Base-by-base conservation (phyloP, 2,113 vertebrate genomes). In the Pterocles orientalis region DNA sequence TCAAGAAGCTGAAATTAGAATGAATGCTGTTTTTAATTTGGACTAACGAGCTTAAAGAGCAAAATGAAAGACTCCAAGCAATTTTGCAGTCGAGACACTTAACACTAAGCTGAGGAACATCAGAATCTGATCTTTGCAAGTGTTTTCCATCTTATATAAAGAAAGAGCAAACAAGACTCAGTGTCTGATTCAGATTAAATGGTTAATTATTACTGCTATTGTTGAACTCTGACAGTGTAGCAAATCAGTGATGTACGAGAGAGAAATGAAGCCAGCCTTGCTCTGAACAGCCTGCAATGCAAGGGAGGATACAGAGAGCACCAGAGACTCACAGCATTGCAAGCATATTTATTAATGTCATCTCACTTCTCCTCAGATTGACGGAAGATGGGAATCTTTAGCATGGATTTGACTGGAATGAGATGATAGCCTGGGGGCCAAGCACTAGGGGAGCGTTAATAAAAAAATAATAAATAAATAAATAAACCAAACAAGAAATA, bases 11-110 rank as follows among this genome's bases (percentile, higher is more conserved):
- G 95, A 88, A 94, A 96, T 96, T 91, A 93, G 95, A 92, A 95
- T 95, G 94, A 96, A 96, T 94, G 94, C 94, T 92, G 94, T 48
- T 95, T 97, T 95, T 97, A 95, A 97, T 96, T 95, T 96, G 88
- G 82, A 62, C 95, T 96, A 96, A 97, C 29, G 85, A 97, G 90
- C 90, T 90, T 77, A 95, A 97, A 96, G 95, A 96, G 93, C 93
- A 90, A 93, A 94, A 96, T 96, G 88, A 96, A 97, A 96, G 90
- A 64, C 88, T 96, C 82, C 1, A 3, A 90, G 93, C 81, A 92
- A 94, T 95, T 96, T 80, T 96, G 94, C 83, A 82, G 91, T 95
- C 95, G 88, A 96, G 95, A 85, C 87, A 95, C 93, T 96, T 94
- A 92, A 91, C 93, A 73, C 94, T 29, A 29, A 91, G 9, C 84